phyloP scores from a whole-genome alignment of 2,797 vertebrate species.

The Dicrostonyx torquatus region DNA sequence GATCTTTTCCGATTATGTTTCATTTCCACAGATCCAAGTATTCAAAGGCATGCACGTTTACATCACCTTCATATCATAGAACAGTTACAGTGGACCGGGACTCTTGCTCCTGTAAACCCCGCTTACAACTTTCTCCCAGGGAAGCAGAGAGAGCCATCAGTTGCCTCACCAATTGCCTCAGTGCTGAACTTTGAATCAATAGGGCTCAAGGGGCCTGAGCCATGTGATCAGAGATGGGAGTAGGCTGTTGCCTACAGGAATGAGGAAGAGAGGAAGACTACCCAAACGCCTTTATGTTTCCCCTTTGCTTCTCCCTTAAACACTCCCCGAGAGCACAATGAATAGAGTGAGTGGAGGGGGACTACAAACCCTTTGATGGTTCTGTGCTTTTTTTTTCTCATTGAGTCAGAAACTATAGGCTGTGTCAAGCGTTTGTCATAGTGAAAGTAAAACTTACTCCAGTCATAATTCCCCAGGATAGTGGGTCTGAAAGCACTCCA shows the following conservation, averaged over 20 bases:
- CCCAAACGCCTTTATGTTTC: neutral
- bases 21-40: neutral
- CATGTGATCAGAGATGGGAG: neutral
- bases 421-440: constrained; percentile 11
- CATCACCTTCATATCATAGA: neutral
- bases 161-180: neutral
- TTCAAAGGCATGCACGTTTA: neutral
- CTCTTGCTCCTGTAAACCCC: neutral
- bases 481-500: constrained; percentile 34
- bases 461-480: neutral
- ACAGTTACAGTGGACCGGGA: neutral
- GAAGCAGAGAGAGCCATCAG: neutral
- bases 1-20: neutral
- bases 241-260: neutral
- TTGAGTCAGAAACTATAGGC: neutral
- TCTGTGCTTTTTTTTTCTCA: neutral
- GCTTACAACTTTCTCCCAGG: neutral
- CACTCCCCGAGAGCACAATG: neutral
- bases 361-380: constrained; percentile 1
- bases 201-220: neutral
- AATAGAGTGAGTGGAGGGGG: neutral
- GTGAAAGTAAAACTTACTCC: constrained; percentile 17
- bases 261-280: neutral
- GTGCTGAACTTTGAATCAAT: constrained; percentile 2
- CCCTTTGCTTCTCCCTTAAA: neutral